Evolutionary conservation across 2,113 vertebrate genomes (phyloP).

Genomic region (Sinocyclocheilus anshuiensis): DNA sequence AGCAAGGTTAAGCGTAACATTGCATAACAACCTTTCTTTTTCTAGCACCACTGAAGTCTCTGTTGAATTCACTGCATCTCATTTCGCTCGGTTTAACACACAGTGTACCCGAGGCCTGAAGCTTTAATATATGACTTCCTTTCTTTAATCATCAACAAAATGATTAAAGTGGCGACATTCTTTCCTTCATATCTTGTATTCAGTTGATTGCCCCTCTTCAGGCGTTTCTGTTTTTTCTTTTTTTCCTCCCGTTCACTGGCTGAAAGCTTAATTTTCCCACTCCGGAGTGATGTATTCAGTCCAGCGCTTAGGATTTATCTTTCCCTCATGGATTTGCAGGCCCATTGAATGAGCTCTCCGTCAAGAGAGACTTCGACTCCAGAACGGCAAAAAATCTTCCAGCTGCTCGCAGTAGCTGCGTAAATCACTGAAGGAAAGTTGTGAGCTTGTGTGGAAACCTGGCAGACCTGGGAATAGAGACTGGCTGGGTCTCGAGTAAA

Average conservation of each 20-base stretch:
- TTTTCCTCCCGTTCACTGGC: conserved; percentile 13
- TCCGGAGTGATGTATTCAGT: conserved; percentile 55
- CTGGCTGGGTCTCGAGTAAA: conserved; percentile 50
- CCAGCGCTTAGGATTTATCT: conserved; percentile 63
- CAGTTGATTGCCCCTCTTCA: conserved; percentile 51
- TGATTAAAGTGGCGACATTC: conserved; percentile 59
- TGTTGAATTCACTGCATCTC: conserved; percentile 7
- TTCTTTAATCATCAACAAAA: conserved; percentile 51
- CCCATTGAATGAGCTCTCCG: conserved; percentile 62
- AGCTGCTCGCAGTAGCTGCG: conserved; percentile 54
- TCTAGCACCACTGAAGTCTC: conserved; percentile 8
- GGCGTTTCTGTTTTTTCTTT: neutral
- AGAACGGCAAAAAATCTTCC: conserved; percentile 59
- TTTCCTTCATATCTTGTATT: conserved; percentile 55
- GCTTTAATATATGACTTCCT: conserved; percentile 16
- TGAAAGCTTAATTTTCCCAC: conserved; percentile 55
- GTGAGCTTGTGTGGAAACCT: conserved; percentile 56
- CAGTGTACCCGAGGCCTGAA: neutral
- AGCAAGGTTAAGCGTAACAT: conserved; percentile 17
- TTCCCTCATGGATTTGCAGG: conserved; percentile 57
- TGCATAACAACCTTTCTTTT: conserved; percentile 31
- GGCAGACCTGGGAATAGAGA: conserved; percentile 20
- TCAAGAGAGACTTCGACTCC: conserved; percentile 59
- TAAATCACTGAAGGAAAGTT: conserved; percentile 63
- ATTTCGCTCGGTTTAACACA: neutral